phyloP scores from a whole-genome alignment of 2,888 invertebrate genomes.

The Drosophila formosana region DNA sequence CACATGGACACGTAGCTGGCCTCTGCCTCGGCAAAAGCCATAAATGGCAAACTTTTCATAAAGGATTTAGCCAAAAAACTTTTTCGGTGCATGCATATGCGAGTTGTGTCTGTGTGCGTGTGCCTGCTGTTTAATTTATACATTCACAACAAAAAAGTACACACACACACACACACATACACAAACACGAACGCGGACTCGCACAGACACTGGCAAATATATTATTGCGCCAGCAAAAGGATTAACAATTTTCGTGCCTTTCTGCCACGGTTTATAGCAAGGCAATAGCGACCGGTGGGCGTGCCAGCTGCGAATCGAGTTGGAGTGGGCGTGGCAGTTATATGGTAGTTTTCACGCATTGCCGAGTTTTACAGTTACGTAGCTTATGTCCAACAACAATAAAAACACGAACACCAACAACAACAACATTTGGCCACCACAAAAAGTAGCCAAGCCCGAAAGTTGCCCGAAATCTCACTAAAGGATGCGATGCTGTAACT shows the following conservation, averaged over 20 bases:
- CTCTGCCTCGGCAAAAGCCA: conserved; percentile 57
- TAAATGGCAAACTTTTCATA: conserved; percentile 76
- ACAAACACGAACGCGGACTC: conserved; percentile 10
- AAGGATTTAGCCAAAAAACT: conserved; percentile 75
- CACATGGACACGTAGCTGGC: conserved; percentile 15
- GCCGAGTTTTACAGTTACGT: conserved; percentile 66
- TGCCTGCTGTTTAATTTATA: conserved; percentile 71
- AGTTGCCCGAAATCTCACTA: conserved; percentile 14
- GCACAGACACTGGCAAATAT: conserved; percentile 42
- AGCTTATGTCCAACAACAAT: conserved; percentile 45
- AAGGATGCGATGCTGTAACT: not conserved
- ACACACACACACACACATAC: conserved; percentile 22
- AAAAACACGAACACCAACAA: conserved; percentile 50
- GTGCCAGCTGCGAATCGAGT: not conserved
- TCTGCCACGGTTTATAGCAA: conserved; percentile 48
- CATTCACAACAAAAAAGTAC: conserved; percentile 53
- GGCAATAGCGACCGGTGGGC: conserved; percentile 41
- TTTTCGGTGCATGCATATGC: conserved; percentile 54
- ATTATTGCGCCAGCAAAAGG: conserved; percentile 75
- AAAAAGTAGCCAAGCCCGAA: conserved; percentile 23
- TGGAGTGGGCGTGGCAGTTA: conserved; percentile 50
- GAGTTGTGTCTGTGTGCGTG: conserved; percentile 49
- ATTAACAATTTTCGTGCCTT: conserved; percentile 75
- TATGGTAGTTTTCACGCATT: conserved; percentile 73
- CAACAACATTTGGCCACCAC: conserved; percentile 35